A percentile compares a stretch with the other conserved stretches of the same genome.
These are phyloP conservation scores for Mola mola DNA, from an alignment of 2,113 vertebrate species.

Conservation along the genomic window DNA sequence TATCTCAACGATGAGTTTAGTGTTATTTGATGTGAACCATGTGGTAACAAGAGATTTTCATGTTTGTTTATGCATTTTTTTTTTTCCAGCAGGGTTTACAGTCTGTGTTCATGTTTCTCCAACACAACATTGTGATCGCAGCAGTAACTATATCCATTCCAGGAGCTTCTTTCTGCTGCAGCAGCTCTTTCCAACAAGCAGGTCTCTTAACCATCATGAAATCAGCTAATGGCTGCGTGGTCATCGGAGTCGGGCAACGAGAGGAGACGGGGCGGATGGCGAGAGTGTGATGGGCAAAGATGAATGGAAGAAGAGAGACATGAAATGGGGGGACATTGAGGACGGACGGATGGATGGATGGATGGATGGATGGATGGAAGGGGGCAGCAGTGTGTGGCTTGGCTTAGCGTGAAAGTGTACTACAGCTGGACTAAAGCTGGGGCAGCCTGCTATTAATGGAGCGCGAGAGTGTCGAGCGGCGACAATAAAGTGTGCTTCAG, in stretches of 20 bases:
- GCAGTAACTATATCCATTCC: no score
- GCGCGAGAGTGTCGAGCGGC: constrained; percentile 7
- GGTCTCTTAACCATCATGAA: constrained; percentile 19
- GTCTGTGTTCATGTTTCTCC: neutral
- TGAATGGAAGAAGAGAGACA: constrained; percentile 27
- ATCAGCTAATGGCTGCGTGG: constrained; percentile 38
- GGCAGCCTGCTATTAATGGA: constrained; percentile 53
- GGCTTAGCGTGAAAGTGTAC: constrained; percentile 59
- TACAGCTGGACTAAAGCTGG: constrained; percentile 61
- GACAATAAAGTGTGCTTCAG: constrained; percentile 25
- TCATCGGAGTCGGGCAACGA: constrained; percentile 16
- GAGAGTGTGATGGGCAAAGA: constrained; percentile 19
- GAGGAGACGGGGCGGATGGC: constrained; percentile 9
- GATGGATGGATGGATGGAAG: constrained; percentile 15
- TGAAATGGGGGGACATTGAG: constrained; percentile 1
- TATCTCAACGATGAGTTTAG: no score
- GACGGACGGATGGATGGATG: neutral
- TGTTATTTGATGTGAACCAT: no score
- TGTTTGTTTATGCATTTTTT: no score
- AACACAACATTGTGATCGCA: no score
- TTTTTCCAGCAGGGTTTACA: constrained; percentile 7
- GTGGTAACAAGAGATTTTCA: no score
- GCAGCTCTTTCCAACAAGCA: neutral
- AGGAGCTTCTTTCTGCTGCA: neutral
- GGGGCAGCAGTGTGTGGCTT: constrained; percentile 25